Percentiles rank a stretch among this genome's conserved stretches.
Conservation (phyloP, 1,140 invertebrate genomes). For the Liolophura sinensis region DNA sequence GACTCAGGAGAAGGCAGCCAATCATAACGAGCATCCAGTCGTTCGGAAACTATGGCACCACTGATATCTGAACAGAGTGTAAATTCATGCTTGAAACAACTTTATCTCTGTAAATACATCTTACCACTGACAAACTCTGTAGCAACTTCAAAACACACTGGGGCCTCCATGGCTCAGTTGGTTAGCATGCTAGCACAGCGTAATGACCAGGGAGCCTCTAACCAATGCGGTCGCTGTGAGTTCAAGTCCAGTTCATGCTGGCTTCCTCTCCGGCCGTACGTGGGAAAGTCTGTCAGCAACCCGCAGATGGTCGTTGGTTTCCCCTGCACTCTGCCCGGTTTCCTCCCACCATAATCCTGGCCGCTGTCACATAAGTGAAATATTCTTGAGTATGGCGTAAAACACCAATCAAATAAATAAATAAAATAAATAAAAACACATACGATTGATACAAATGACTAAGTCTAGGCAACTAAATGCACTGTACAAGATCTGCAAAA, state of each 20-base stretch:
- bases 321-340: no score
- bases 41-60: constrained; percentile 23
- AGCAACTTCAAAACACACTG: neutral
- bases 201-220: no score
- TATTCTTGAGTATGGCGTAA: neutral
- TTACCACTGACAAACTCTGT: neutral
- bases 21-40: constrained; percentile 40
- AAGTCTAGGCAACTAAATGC: neutral
- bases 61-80: constrained; percentile 9
- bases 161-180: no score
- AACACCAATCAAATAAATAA: neutral
- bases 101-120: neutral
- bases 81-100: neutral
- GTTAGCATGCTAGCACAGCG: no score
- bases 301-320: no score
- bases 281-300: no score
- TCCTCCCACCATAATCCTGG: no score
- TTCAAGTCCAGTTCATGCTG: no score
- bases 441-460: neutral
- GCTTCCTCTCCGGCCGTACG: no score
- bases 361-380: no score
- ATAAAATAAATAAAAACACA: neutral
- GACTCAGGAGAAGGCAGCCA: constrained; percentile 32
- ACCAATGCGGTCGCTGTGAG: no score
- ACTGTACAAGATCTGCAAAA: no score